A percentile compares a stretch with the other conserved stretches of the same genome.
Conservation (phyloP, 1,140 invertebrate species). For the Littorina saxatilis region DNA sequence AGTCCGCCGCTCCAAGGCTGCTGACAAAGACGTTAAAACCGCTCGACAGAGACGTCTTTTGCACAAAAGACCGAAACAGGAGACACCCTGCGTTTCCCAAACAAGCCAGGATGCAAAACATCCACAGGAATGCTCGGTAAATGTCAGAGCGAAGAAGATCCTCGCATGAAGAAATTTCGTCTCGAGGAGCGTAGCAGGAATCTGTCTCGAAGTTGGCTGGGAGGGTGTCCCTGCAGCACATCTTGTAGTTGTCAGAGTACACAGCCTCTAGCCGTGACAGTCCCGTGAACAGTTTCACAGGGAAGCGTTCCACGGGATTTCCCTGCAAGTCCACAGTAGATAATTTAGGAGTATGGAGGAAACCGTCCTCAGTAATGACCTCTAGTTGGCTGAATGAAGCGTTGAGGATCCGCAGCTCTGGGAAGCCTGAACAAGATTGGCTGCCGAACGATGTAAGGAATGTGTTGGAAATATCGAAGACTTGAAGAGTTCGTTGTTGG, state of each 20-base stretch:
- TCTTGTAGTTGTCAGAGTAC: neutral
- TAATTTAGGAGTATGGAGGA: too few relatives aligned
- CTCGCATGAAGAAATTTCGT: neutral
- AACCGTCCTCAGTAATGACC: too few relatives aligned
- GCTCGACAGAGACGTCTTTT: too few relatives aligned
- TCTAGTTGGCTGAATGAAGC: too few relatives aligned
- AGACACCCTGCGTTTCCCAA: neutral
- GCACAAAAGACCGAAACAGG: too few relatives aligned
- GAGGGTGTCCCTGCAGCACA: neutral
- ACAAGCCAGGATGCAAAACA: neutral
- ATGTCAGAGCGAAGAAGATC: neutral
- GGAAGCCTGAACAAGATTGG: too few relatives aligned
- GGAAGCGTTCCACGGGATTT: neutral
- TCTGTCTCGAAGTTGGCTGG: neutral
- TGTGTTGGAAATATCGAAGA: too few relatives aligned
- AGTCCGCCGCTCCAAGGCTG: too few relatives aligned
- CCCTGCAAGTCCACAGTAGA: neutral
- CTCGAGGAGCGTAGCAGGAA: neutral
- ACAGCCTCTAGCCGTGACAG: neutral
- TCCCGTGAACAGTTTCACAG: neutral
- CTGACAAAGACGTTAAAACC: too few relatives aligned
- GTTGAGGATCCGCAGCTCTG: too few relatives aligned
- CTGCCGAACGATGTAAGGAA: too few relatives aligned
- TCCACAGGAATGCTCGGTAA: neutral
- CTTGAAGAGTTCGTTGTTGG: too few relatives aligned